These are phyloP conservation scores for Istiophorus platypterus DNA, from an alignment of 2,113 vertebrate species.

Conservation along the genomic window DNA sequence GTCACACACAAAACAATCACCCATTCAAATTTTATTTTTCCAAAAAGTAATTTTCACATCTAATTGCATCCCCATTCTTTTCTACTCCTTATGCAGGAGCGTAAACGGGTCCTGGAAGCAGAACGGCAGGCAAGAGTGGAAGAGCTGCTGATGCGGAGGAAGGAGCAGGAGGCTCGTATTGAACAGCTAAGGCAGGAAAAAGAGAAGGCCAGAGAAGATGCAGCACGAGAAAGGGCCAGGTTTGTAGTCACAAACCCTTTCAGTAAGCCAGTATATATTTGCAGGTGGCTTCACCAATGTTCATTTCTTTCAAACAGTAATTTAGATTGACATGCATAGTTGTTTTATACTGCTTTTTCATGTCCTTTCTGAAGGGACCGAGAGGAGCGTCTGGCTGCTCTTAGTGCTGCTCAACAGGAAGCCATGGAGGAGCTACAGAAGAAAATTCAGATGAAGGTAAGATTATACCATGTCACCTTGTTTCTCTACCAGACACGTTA, in stretches of 20 bases:
- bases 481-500: neutral
- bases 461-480: neutral
- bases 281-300: neutral
- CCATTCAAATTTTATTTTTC: fast-evolving
- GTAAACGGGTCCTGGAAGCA: constrained; percentile 94
- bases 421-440: constrained; percentile 99
- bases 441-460: constrained; percentile 98
- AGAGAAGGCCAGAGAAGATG: constrained; percentile 95
- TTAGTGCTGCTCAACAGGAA: constrained; percentile 97
- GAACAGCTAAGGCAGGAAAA: constrained; percentile 97
- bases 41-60: neutral
- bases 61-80: neutral
- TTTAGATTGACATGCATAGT: neutral
- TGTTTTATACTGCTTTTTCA: constrained; percentile 11
- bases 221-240: constrained; percentile 96
- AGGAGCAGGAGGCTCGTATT: constrained; percentile 96
- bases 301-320: neutral
- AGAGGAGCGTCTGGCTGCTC: constrained; percentile 95
- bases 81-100: constrained; percentile 85
- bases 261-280: neutral
- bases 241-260: constrained; percentile 55
- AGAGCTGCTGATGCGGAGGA: constrained; percentile 92
- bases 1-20: constrained; percentile 70
- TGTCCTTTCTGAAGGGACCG: constrained; percentile 86
- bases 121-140: constrained; percentile 97